Evolutionary conservation across 1,140 invertebrate species (phyloP).

Genomic region (Adelges cooleyi): DNA sequence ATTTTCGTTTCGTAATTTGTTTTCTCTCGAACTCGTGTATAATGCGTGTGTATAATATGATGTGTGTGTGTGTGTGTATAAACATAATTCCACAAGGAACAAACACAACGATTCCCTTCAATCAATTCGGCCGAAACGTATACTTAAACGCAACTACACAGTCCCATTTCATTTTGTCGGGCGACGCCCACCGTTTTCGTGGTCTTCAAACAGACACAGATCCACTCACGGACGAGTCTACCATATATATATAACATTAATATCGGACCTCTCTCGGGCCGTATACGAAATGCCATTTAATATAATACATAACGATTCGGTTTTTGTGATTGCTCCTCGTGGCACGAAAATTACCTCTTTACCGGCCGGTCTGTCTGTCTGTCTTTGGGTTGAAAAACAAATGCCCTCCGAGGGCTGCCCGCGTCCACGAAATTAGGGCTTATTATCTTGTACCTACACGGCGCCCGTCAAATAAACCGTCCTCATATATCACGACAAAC

Average conservation of each 20-base stretch:
- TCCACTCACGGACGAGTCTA: too few species aligned
- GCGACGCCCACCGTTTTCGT: conserved; percentile 24
- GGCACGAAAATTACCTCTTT: conserved; percentile 2
- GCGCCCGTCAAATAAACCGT: too few species aligned
- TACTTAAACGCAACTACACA: conserved; percentile 11
- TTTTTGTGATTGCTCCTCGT: conserved; percentile 4
- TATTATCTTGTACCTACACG: too few species aligned
- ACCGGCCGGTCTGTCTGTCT: too few species aligned
- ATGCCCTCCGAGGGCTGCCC: too few species aligned
- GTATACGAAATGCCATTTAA: conserved; percentile 25
- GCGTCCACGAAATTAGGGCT: too few species aligned
- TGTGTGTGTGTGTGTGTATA: neutral
- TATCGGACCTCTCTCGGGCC: too few species aligned
- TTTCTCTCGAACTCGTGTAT: neutral
- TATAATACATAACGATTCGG: neutral
- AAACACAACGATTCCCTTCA: conserved; percentile 18
- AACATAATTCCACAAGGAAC: conserved; percentile 8
- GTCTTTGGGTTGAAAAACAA: too few species aligned
- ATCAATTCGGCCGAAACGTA: conserved; percentile 22
- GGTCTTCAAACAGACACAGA: neutral
- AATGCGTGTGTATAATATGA: neutral
- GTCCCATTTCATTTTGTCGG: conserved; percentile 21
- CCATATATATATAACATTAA: too few species aligned
- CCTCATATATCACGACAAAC: too few species aligned
- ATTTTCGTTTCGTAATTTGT: conserved; percentile 1